Conservation (phyloP, 2,797 vertebrate genomes). For the Chrosomus eos region DNA sequence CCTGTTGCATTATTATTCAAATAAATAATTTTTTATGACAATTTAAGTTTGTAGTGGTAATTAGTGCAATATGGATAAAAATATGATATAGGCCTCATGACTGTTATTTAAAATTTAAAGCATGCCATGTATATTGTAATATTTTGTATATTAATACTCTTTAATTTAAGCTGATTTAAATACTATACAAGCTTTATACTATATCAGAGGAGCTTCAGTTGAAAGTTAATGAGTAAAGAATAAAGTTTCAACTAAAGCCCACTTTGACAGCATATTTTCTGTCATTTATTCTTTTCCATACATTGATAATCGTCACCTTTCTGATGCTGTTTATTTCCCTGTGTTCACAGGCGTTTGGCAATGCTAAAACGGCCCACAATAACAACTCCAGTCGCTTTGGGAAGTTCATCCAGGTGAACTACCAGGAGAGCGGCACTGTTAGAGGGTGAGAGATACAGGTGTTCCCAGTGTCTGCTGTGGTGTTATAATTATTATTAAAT, state of each 20-base stretch:
- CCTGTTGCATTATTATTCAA: neutral
- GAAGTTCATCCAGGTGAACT: slow-evolving; percentile 99
- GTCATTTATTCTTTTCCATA: neutral
- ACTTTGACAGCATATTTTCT: neutral
- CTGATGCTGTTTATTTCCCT: slow-evolving; percentile 6
- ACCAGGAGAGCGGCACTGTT: slow-evolving; percentile 97
- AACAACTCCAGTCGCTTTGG: slow-evolving; percentile 99
- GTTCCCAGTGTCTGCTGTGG: slow-evolving; percentile 60
- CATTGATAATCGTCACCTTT: neutral
- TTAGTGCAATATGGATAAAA: neutral
- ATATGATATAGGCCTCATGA: neutral
- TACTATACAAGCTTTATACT: neutral
- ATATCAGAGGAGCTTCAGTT: neutral
- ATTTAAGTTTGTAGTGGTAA: neutral
- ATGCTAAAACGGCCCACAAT: slow-evolving; percentile 97
- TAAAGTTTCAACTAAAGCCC: neutral
- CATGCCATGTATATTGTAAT: neutral
- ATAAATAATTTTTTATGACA: neutral
- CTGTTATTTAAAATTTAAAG: neutral
- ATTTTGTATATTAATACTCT: neutral
- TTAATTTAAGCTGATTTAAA: neutral
- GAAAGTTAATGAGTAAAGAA: neutral
- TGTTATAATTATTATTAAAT: neutral
- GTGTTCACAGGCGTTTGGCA: slow-evolving; percentile 85
- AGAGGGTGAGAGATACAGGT: slow-evolving; percentile 86